Base-by-base conservation (phyloP, 2,797 vertebrate species). In the Gymnoscopelus microlampas region DNA sequence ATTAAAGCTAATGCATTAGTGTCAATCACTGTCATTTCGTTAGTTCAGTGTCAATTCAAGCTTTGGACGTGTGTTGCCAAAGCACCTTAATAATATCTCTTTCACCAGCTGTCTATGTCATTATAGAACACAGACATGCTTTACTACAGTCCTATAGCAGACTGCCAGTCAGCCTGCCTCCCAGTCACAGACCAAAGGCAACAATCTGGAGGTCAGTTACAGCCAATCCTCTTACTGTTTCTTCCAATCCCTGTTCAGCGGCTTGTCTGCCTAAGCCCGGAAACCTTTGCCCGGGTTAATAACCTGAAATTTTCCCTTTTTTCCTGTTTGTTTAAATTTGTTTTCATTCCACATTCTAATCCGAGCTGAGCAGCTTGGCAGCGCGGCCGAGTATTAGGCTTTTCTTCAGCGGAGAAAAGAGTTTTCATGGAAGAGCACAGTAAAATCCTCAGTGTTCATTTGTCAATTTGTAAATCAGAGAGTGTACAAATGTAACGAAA, bases 221-320 rank as follows among this genome's bases (percentile, higher is more conserved):
- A 83, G 62, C 71, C 86, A 85, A 82, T 86, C 85, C 85, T 82
- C 83, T 89, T 83, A 85, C 73, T 56, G 63, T 3, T 3, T 61
- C 62, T 23, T 55, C 64, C 72, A 76, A 78, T 80, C 84, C 85
- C 75, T 60, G 60, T 77, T 74, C 48, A 84, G 77, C 72, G 73
- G 82, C 73, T 85, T 73, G 70, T 73, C 73, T 63, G 77, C 71
- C 78, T 80, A 75, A 79, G 74, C 66, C 70, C 0, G 29, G 64
- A 47, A 66, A 71, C 62, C 68, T 77, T 53, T 67, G 71, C 65
- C 60, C 66, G 8, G 48, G 55, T 63, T 51, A 61, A 58, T 56
- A 11, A 39, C n/a, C 13, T 29, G n/a, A 13, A 29, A 44, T 56
- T 29, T 11, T 26, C 24, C 26, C 12, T 29, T 56, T 56, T 23